These are phyloP conservation scores for Eudyptes chrysolophus DNA, from an alignment of 2,113 vertebrate species.

Conservation along the genomic window DNA sequence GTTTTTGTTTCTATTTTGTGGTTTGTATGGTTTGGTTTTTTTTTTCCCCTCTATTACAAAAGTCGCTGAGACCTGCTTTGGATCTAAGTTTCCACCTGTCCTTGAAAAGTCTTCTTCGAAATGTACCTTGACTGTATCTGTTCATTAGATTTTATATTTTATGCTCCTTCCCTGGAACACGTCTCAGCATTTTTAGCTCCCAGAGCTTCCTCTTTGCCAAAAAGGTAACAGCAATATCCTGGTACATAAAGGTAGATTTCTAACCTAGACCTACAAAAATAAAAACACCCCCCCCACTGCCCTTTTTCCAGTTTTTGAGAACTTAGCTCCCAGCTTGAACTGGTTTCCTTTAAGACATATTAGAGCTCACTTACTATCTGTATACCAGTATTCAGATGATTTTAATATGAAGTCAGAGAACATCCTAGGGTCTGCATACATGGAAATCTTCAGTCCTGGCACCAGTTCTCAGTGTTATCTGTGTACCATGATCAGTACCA, in stretches of 20 bases:
- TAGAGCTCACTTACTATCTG: not conserved
- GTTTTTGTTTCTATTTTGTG: not conserved
- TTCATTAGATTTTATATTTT: not conserved
- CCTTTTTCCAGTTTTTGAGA: not conserved
- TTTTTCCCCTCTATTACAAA: not conserved
- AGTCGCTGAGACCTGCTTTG: not conserved
- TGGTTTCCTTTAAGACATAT: not conserved
- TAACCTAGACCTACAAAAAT: not conserved
- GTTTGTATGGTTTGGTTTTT: rapidly evolving
- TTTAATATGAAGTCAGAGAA: not conserved
- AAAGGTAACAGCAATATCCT: not conserved
- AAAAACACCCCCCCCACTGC: not conserved
- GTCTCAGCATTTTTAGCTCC: not conserved
- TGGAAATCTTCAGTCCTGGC: not conserved
- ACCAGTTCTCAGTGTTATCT: not conserved
- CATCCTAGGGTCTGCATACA: not conserved
- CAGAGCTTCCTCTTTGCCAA: not conserved
- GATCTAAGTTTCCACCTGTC: not conserved
- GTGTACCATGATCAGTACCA: not conserved
- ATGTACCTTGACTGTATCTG: not conserved
- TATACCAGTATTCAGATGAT: not conserved
- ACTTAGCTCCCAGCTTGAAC: not conserved
- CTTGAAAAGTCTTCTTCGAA: not conserved
- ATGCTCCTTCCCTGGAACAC: not conserved
- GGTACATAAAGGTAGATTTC: not conserved